Conservation (phyloP, 2,797 vertebrate species). For the Galagoides demidoff region DNA sequence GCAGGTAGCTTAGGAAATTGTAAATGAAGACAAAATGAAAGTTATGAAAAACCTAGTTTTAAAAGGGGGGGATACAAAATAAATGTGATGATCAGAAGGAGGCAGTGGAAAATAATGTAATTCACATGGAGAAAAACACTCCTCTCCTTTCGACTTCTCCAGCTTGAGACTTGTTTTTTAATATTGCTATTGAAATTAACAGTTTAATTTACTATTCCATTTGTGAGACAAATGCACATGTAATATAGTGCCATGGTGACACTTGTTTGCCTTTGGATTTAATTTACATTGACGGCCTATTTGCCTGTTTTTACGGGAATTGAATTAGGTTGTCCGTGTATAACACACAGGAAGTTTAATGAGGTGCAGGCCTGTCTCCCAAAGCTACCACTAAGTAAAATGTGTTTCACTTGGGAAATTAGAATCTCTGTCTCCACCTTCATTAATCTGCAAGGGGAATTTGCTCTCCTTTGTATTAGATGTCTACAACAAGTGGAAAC, state of each 20-base stretch:
- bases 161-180: constrained; percentile 50
- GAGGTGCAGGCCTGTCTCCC: constrained; percentile 76
- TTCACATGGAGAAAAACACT: constrained; percentile 46
- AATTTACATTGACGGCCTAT: constrained; percentile 76
- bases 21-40: neutral
- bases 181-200: constrained; percentile 70
- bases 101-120: neutral
- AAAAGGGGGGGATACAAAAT: neutral
- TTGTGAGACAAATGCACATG: constrained; percentile 76
- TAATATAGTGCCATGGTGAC: constrained; percentile 74
- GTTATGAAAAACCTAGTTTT: neutral
- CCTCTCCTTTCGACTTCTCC: neutral
- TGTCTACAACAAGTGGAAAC: constrained; percentile 52
- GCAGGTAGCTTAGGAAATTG: neutral
- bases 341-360: constrained; percentile 77
- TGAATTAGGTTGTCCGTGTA: constrained; percentile 78
- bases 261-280: constrained; percentile 78
- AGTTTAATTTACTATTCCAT: constrained; percentile 73
- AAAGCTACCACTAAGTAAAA: constrained; percentile 67
- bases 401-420: constrained; percentile 81
- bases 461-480: constrained; percentile 63
- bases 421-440: constrained; percentile 57
- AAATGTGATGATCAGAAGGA: neutral
- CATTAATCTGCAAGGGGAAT: constrained; percentile 75
- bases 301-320: constrained; percentile 79